phyloP scores from a whole-genome alignment of 2,888 invertebrate genomes.

The Drosophila mayaguana region DNA sequence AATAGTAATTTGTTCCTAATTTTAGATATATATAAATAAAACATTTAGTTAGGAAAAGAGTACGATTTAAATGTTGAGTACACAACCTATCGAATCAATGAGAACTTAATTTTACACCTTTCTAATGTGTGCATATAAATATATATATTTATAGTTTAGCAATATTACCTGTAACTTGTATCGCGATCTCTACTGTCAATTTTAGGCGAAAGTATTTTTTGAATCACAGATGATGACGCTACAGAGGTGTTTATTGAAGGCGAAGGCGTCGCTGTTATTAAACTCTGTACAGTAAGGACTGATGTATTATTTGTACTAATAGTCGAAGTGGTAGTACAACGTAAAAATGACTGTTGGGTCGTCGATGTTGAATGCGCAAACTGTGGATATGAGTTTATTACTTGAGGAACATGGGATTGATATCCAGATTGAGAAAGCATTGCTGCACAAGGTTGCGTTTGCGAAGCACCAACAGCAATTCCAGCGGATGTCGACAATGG shows the following conservation, averaged over 20 bases:
- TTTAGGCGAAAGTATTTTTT: conserved; percentile 90
- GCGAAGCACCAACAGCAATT: conserved; percentile 56
- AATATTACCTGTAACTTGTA: conserved; percentile 91
- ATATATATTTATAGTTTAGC: not conserved
- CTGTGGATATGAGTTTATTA: conserved; percentile 76
- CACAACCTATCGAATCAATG: not conserved
- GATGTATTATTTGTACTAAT: conserved; percentile 39
- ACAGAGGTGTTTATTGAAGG: conserved; percentile 44
- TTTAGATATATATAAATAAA: too few species aligned
- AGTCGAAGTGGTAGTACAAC: conserved; percentile 85
- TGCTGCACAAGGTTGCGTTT: conserved; percentile 54
- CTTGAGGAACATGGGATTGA: conserved; percentile 70
- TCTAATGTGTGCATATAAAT: not conserved
- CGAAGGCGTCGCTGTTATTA: conserved; percentile 54
- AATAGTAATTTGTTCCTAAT: too few species aligned
- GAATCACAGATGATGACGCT: conserved; percentile 84
- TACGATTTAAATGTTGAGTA: not conserved
- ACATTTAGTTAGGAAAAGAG: too few species aligned
- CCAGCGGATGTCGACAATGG: conserved; percentile 35
- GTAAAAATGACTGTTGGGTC: conserved; percentile 86
- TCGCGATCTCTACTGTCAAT: conserved; percentile 92
- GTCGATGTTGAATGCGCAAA: conserved; percentile 83
- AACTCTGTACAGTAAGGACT: conserved; percentile 58
- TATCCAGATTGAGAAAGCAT: conserved; percentile 67
- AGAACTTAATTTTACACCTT: not conserved